A percentile compares a stretch with the other conserved stretches of the same genome.
phyloP scores from a whole-genome alignment of 2,113 vertebrate genomes.

The Pluvialis apricaria region DNA sequence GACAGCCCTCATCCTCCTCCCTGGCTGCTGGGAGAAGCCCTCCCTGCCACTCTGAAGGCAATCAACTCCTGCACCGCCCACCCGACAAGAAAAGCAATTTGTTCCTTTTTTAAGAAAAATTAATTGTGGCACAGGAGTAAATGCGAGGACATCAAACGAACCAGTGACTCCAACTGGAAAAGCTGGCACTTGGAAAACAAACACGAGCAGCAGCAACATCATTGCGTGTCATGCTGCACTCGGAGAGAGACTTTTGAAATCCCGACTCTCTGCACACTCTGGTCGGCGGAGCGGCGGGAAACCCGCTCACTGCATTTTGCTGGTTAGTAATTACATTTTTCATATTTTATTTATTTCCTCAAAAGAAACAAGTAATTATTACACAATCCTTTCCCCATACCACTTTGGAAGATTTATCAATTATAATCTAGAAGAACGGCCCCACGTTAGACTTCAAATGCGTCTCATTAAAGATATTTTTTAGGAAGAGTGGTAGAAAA shows the following conservation, averaged over 20 bases:
- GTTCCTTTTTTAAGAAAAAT: slow-evolving; percentile 27
- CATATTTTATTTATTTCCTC: slow-evolving; percentile 73
- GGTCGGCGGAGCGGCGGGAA: slow-evolving; percentile 35
- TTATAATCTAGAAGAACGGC: slow-evolving; percentile 64
- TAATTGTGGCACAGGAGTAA: slow-evolving; percentile 6
- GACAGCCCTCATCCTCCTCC: rapidly evolving
- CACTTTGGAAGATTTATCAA: slow-evolving; percentile 68
- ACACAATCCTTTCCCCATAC: slow-evolving; percentile 47
- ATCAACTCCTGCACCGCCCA: rapidly evolving
- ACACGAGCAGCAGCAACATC: not conserved
- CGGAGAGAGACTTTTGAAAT: slow-evolving; percentile 31
- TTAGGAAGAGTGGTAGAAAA: slow-evolving; percentile 61
- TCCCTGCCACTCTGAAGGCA: not conserved
- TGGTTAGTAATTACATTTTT: slow-evolving; percentile 56
- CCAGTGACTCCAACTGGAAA: not conserved
- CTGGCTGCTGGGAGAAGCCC: not conserved
- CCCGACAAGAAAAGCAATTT: not conserved
- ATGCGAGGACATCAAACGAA: not conserved
- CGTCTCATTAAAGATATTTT: slow-evolving; percentile 57
- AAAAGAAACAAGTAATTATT: slow-evolving; percentile 67
- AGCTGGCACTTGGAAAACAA: slow-evolving; percentile 32
- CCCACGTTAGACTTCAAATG: slow-evolving; percentile 66
- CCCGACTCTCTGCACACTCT: not conserved
- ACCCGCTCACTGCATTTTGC: not conserved
- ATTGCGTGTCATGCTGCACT: not conserved